Conservation (phyloP, 2,888 invertebrate genomes). For the Sicus ferrugineus region DNA sequence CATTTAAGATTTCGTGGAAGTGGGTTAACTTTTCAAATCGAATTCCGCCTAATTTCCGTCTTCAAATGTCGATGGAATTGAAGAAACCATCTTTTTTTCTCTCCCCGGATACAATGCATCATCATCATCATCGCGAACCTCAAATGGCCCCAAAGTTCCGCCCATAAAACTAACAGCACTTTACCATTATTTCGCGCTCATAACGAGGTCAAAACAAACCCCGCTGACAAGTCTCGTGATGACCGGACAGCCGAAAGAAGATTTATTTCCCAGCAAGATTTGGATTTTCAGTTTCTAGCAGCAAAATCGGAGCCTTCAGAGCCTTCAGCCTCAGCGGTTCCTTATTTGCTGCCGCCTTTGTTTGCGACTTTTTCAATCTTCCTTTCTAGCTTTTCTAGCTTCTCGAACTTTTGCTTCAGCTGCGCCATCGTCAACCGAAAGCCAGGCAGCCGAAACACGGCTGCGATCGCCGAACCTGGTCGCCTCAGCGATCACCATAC, state of each 20-base stretch:
- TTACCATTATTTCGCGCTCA: neutral
- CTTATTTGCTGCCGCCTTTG: constrained; percentile 15
- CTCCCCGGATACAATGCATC: constrained; percentile 24
- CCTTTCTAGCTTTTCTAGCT: neutral
- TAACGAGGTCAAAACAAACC: neutral
- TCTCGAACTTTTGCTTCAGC: neutral
- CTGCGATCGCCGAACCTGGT: neutral
- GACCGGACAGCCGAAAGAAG: neutral
- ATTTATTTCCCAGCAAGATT: neutral
- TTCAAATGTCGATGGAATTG: too few species aligned
- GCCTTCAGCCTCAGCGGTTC: constrained; percentile 19
- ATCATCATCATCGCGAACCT: constrained; percentile 2
- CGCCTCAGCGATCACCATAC: too few species aligned
- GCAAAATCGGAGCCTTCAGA: neutral
- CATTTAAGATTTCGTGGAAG: too few species aligned
- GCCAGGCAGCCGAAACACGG: too few species aligned
- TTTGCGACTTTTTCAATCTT: neutral
- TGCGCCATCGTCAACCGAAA: too few species aligned
- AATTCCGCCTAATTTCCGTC: too few species aligned
- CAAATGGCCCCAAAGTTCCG: neutral
- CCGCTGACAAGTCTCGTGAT: neutral
- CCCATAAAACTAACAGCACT: constrained; percentile 11
- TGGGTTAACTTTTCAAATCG: too few species aligned
- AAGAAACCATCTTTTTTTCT: neutral
- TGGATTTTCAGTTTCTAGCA: neutral